Conservation (phyloP, 1,140 invertebrate genomes). For the Procambarus clarkii region DNA sequence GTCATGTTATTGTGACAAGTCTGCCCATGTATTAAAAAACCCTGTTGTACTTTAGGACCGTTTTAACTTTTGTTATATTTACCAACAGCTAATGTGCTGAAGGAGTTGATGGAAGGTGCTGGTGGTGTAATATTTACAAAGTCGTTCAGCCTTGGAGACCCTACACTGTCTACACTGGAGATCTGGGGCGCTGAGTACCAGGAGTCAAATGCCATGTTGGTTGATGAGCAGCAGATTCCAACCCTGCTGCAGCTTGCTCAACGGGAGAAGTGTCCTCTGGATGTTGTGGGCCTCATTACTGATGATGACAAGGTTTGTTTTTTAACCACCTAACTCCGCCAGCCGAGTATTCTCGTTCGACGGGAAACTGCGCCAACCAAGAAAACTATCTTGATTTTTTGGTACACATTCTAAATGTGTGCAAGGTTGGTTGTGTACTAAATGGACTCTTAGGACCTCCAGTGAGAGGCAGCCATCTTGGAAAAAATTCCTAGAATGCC, state of each 20-base stretch:
- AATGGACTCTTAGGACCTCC: no score
- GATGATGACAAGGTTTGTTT: slow-evolving; percentile 84
- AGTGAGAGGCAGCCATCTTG: no score
- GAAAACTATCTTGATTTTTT: no score
- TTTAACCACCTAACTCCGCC: background rate
- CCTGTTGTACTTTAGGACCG: no score
- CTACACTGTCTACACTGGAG: slow-evolving; percentile 93
- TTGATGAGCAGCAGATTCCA: slow-evolving; percentile 81
- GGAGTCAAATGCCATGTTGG: slow-evolving; percentile 94
- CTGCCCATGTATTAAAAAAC: no score
- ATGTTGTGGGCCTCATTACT: slow-evolving; percentile 94
- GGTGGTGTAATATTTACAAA: slow-evolving; percentile 94
- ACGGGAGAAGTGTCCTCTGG: slow-evolving; percentile 94
- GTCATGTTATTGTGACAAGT: no score
- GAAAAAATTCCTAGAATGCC: no score
- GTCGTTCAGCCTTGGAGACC: slow-evolving; percentile 94
- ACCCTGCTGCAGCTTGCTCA: slow-evolving; percentile 85
- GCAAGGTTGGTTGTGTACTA: no score
- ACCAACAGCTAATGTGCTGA: slow-evolving; percentile 90
- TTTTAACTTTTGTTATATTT: no score
- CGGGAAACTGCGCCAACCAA: no score
- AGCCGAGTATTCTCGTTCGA: no score
- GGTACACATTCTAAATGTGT: no score
- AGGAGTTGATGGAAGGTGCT: slow-evolving; percentile 95
- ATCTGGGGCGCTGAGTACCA: slow-evolving; percentile 99